phyloP scores from a whole-genome alignment of 2,888 invertebrate genomes.

The Antheraea yamamai region DNA sequence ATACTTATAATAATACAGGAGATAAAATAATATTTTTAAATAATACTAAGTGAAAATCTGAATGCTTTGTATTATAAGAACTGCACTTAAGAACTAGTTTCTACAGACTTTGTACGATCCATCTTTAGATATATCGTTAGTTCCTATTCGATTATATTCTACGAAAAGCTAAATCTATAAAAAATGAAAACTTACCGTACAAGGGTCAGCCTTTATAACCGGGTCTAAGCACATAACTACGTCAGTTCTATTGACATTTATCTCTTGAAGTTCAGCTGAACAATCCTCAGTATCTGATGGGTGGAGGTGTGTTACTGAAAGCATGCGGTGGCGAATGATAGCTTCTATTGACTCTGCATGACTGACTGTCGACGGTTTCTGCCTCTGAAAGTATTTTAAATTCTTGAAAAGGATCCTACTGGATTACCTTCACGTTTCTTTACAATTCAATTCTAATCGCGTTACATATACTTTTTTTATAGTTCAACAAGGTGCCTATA shows the following conservation, averaged over 20 bases:
- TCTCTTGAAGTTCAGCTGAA: slow-evolving; percentile 39
- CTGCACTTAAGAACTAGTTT: not conserved
- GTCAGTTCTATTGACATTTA: slow-evolving; percentile 39
- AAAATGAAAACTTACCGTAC: slow-evolving; percentile 44
- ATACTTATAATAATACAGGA: too few species aligned
- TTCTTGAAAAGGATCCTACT: slow-evolving; percentile 14
- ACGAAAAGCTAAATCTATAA: not conserved
- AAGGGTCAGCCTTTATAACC: slow-evolving; percentile 46
- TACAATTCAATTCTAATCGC: too few species aligned
- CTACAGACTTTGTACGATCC: not conserved
- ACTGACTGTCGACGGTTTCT: slow-evolving; percentile 9
- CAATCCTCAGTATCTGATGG: slow-evolving; percentile 52
- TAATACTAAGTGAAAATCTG: too few species aligned
- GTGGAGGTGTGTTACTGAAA: slow-evolving; percentile 59
- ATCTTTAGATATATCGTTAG: not conserved
- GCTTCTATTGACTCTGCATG: slow-evolving; percentile 39
- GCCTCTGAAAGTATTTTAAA: slow-evolving; percentile 6
- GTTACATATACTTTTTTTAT: too few species aligned
- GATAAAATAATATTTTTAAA: too few species aligned
- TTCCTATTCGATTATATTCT: not conserved
- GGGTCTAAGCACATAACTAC: slow-evolving; percentile 62
- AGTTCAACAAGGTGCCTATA: not conserved
- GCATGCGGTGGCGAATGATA: slow-evolving; percentile 46
- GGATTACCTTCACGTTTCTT: slow-evolving; percentile 17
- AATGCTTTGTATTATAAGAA: too few species aligned